A percentile compares a stretch with the other conserved stretches of the same genome.
Conservation (phyloP, 2,113 vertebrate species). For the Polypterus bichir region DNA sequence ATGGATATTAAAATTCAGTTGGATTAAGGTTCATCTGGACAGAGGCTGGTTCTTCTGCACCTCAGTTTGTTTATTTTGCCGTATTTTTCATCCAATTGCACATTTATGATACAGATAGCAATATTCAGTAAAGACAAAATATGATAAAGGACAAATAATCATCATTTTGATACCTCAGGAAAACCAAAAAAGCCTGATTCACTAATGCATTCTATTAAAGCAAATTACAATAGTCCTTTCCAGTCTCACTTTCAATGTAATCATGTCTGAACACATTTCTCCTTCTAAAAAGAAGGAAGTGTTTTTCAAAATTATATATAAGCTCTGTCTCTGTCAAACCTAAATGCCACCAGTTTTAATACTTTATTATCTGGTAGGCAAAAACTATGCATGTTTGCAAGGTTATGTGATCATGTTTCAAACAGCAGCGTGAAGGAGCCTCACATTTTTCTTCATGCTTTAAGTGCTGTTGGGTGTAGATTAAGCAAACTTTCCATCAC, state of each 20-base stretch:
- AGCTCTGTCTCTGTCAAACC: constrained; percentile 52
- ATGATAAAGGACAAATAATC: no score
- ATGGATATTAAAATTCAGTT: no score
- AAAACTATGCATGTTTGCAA: constrained; percentile 24
- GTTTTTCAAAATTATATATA: constrained; percentile 57
- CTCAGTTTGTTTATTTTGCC: no score
- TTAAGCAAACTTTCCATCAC: constrained; percentile 7
- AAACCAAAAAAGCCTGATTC: no score
- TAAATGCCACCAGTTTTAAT: constrained; percentile 28
- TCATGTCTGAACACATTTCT: constrained; percentile 52
- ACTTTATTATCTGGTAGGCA: constrained; percentile 27
- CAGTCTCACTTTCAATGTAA: constrained; percentile 26
- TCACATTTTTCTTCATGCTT: neutral
- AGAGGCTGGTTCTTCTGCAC: no score
- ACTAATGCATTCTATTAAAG: no score
- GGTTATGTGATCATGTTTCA: constrained; percentile 32
- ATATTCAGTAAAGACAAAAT: no score
- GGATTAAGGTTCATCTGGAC: no score
- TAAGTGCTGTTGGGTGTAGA: neutral
- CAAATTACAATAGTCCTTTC: no score
- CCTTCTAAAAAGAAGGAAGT: constrained; percentile 26
- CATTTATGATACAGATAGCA: no score
- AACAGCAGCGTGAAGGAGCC: constrained; percentile 8
- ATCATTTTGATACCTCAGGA: no score
- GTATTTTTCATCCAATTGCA: no score